Base-by-base conservation (phyloP, 2,797 vertebrate genomes). In the Chanos chanos region DNA sequence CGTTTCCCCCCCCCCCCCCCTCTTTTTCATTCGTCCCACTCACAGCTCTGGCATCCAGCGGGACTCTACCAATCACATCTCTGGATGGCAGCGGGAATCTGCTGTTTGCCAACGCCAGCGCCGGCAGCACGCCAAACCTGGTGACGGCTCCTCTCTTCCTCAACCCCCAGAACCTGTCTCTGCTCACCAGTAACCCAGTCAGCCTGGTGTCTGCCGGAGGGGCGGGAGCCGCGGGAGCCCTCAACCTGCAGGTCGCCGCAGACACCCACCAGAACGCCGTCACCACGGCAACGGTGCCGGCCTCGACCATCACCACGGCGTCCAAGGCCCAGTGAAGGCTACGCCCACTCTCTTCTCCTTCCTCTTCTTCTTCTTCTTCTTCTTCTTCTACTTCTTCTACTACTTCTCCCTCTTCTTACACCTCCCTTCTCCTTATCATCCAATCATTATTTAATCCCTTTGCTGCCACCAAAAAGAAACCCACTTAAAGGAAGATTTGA, bases 111-210 rank as follows among this genome's bases (percentile, higher is more conserved):
- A 91, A 89, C 75, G 72, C 88, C 19, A 93, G 92, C 41, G 91
- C 86, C 3, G 93, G 93, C 70, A 87, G 86, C 78, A 68, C 78
- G 2, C 82, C 80, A 62, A 97, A 96, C 91, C 91, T 98, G 75
- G 90, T 99, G 86, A 97, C 94, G 65, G 93, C 93, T 34, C 95
- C 95, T 22, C 89, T 99, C 78, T 97, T 98, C 87, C 89, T 99
- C 84, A 97, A 92, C 83, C 96, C 94, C 77, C 97, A 98, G 89
- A 99, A 96, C 90, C 92, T 99, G 82, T 98, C 96, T 78, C 90
- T 99, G 87, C 93, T 99, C 86, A 95, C 96, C 91, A 96, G 94
- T 91, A 97, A 96, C 88, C 97, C 97, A 0, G 91, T 99, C 76
- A 99, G 95, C 87, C 86, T 99, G 90, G 91, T 99, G 86, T 95